Conservation (phyloP, 2,113 vertebrate species). For the Pomatorhinus ruficollis region DNA sequence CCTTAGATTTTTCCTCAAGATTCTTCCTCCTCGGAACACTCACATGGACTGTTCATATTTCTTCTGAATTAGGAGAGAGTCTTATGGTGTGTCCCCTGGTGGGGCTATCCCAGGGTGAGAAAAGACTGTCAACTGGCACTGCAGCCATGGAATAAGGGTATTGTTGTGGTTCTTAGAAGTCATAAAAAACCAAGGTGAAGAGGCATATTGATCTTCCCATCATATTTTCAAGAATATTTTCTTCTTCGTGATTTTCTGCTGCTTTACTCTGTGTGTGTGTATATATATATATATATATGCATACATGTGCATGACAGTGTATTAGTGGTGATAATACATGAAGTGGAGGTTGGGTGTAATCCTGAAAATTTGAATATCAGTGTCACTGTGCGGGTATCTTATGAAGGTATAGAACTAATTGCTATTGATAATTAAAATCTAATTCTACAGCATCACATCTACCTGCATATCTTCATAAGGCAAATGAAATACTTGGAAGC, state of each 20-base stretch:
- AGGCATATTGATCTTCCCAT: neutral
- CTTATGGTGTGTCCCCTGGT: neutral
- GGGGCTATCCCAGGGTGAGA: neutral
- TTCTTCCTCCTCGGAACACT: neutral
- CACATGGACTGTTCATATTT: neutral
- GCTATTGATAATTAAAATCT: neutral
- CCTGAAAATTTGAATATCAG: neutral
- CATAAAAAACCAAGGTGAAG: neutral
- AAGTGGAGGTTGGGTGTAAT: neutral
- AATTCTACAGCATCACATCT: neutral
- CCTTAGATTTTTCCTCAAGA: neutral
- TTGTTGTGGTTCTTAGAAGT: neutral
- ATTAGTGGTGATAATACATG: neutral
- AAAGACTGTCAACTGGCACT: accelerated
- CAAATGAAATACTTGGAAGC: neutral
- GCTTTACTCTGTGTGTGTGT: neutral
- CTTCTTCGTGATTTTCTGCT: neutral
- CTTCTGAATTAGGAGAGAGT: neutral
- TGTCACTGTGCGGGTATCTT: neutral
- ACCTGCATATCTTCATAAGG: neutral
- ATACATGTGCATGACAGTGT: accelerated
- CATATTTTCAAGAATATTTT: neutral
- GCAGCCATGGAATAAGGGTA: neutral
- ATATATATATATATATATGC: too few species aligned
- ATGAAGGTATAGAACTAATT: neutral